Percentiles rank a stretch among this genome's conserved stretches.
Evolutionary conservation across 2,888 invertebrate species (phyloP).

Genomic region (Bombyx huttoni): DNA sequence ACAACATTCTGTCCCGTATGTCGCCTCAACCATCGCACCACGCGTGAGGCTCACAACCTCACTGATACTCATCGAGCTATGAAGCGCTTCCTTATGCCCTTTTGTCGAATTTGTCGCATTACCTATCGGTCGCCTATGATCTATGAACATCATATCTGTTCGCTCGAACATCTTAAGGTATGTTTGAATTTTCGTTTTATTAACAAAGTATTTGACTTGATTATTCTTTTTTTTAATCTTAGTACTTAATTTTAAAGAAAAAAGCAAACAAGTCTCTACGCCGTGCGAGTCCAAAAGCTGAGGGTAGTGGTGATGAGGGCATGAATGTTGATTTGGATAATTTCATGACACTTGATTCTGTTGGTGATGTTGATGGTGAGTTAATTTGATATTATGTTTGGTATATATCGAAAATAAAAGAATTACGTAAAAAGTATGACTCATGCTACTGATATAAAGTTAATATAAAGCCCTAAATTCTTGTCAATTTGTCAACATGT

Average conservation of each 20-base stretch:
- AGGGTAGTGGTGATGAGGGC: slow-evolving; percentile 77
- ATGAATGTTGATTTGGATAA: slow-evolving; percentile 85
- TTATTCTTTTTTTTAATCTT: neutral
- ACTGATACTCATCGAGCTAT: slow-evolving; percentile 87
- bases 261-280: slow-evolving; percentile 45
- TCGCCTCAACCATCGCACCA: slow-evolving; percentile 82
- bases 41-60: slow-evolving; percentile 82
- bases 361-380: slow-evolving; percentile 86
- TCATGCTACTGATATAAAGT: too few relatives aligned
- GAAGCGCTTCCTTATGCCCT: slow-evolving; percentile 88
- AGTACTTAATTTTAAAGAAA: slow-evolving; percentile 23
- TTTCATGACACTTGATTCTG: slow-evolving; percentile 90
- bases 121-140: slow-evolving; percentile 88
- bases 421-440: too few relatives aligned
- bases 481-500: too few relatives aligned
- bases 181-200: neutral
- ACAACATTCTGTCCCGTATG: slow-evolving; percentile 82
- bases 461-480: too few relatives aligned
- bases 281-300: slow-evolving; percentile 68
- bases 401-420: neutral
- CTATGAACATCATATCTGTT: slow-evolving; percentile 87
- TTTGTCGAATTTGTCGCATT: slow-evolving; percentile 82
- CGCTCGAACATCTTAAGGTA: slow-evolving; percentile 85
- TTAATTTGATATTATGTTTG: neutral
- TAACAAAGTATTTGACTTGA: neutral